Base-by-base conservation (phyloP, 2,797 vertebrate genomes). In the Mareca penelope region DNA sequence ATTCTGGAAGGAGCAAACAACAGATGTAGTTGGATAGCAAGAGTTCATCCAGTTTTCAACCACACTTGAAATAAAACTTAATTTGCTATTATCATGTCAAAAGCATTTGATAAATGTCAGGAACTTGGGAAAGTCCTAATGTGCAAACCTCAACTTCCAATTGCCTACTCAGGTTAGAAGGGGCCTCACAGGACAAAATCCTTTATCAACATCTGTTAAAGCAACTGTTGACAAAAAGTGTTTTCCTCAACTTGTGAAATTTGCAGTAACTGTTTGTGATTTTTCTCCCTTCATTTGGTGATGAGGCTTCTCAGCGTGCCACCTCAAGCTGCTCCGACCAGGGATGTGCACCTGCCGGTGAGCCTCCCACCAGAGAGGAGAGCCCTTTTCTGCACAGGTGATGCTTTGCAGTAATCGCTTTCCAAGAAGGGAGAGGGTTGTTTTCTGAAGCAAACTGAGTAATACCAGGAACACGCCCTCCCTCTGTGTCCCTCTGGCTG, bases 1-100 rank as follows among this genome's bases (percentile, higher is more conserved):
- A 95, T 96, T 97, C 94, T 93, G 60, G 76, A 96, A 96, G 94
- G 53, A 96, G 80, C 86, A 96, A 96, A 97, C 93, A 96, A 93
- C 92, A 96, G 93, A 95, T 94, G 95, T 81, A 90, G 75, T 39
- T 91, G 89, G 84, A 96, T 90, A 95, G 90, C 60, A 70, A 77
- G 85, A 93, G 87, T 95, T 97, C 87, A 97, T 91, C 87, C 94
- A 84, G 60, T 94, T 96, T 89, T 95, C 82, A 95, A 78, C 24
- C 82, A 80, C 88, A 86, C 52, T 84, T 68, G 77, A 94, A 93
- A 85, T 88, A 89, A 84, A 96, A 92, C 73, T 92, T 87, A 63
- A 33, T 87, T 93, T 94, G 52, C 84, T 86, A 91, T 93, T 91
- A 94, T 91, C 53, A 88, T 93, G 80, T 88, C 79, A 93, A 68